Percentiles rank a stretch among this genome's conserved stretches.
Evolutionary conservation across 2,113 vertebrate species (phyloP).

Genomic region (Corythoichthys intestinalis): DNA sequence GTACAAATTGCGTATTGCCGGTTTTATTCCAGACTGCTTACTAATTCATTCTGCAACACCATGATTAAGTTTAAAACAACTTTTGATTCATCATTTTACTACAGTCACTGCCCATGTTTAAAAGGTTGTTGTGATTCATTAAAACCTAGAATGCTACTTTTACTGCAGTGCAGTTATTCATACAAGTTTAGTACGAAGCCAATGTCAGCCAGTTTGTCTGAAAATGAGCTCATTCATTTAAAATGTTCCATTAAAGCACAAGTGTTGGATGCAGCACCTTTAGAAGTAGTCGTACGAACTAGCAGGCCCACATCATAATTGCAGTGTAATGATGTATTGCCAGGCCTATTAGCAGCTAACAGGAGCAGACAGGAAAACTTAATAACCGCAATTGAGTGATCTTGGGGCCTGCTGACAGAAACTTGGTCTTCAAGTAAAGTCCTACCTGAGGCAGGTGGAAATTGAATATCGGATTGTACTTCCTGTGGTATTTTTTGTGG

Average conservation of each 20-base stretch:
- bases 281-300: constrained; percentile 46
- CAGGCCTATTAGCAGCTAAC: constrained; percentile 62
- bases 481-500: constrained; percentile 59
- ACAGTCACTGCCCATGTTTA: constrained; percentile 3
- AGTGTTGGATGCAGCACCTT: constrained; percentile 42
- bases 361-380: constrained; percentile 46
- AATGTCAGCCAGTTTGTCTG: constrained; percentile 38
- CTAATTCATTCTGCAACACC: neutral
- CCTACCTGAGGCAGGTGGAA: constrained; percentile 71
- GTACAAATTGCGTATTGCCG: too few species aligned
- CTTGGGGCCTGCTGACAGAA: constrained; percentile 60
- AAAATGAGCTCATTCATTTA: constrained; percentile 52
- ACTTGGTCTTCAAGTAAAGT: constrained; percentile 44
- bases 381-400: constrained; percentile 52
- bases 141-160: constrained; percentile 24
- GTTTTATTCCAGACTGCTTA: neutral
- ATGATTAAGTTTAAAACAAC: constrained; percentile 18
- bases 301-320: constrained; percentile 42
- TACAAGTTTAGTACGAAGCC: constrained; percentile 28
- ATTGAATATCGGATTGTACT: constrained; percentile 68
- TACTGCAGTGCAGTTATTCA: constrained; percentile 36
- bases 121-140: constrained; percentile 25
- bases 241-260: constrained; percentile 44
- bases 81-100: constrained; percentile 16
- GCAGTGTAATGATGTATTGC: constrained; percentile 37